Conservation (phyloP, 1,140 invertebrate species). For the Cephus cinctus region DNA sequence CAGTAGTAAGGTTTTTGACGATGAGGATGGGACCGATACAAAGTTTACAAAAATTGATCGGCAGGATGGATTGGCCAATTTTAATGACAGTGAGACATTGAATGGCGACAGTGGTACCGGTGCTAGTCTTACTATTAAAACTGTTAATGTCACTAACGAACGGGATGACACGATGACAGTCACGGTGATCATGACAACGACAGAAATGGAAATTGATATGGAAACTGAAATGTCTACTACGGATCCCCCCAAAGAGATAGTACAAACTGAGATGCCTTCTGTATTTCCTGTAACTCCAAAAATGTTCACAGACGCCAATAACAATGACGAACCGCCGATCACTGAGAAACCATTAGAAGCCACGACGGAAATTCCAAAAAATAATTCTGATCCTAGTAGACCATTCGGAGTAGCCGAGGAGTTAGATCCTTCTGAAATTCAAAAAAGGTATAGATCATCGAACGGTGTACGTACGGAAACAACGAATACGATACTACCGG, state of each 20-base stretch:
- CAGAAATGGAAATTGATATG: neutral
- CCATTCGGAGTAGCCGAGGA: conserved; percentile 25
- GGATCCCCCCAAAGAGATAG: neutral
- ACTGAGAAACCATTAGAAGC: neutral
- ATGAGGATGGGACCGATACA: no score
- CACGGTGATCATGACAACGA: conserved; percentile 4
- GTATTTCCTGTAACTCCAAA: conserved; percentile 37
- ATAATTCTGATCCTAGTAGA: conserved; percentile 7
- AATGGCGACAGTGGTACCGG: no score
- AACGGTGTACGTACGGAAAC: conserved; percentile 14
- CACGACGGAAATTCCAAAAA: conserved; percentile 9
- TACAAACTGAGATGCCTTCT: conserved; percentile 8
- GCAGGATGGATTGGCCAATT: no score
- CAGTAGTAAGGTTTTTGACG: no score
- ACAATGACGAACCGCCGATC: neutral
- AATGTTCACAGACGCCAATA: conserved; percentile 21
- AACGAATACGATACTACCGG: conserved; percentile 2
- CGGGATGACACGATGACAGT: conserved; percentile 7
- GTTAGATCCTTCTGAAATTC: conserved; percentile 46
- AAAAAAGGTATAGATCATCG: conserved; percentile 43
- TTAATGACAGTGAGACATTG: no score
- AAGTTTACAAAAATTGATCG: no score
- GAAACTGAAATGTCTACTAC: neutral
- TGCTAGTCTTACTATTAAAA: neutral
- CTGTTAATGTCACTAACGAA: neutral